A percentile compares a stretch with the other conserved stretches of the same genome.
phyloP scores from a whole-genome alignment of 2,113 vertebrate genomes.

The Rhea pennata region DNA sequence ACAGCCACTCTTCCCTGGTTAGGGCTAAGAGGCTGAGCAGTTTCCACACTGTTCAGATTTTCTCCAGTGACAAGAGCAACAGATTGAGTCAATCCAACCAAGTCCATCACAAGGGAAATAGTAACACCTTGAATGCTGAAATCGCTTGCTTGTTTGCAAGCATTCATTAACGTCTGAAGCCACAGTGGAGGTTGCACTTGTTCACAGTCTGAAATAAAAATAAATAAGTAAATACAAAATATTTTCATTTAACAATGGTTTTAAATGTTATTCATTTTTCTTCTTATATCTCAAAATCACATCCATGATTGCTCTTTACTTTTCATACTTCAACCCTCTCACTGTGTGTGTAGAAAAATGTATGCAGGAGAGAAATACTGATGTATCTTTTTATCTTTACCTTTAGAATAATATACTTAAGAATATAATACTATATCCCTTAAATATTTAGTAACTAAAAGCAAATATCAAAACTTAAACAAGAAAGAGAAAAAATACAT shows the following conservation, averaged over 20 bases:
- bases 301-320: background rate
- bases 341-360: background rate
- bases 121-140: constrained; percentile 90
- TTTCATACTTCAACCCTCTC: background rate
- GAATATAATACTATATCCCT: background rate
- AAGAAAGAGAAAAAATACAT: background rate
- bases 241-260: background rate
- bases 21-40: constrained; percentile 89
- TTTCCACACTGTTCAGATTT: constrained; percentile 82
- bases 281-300: background rate
- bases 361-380: background rate
- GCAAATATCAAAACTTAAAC: background rate
- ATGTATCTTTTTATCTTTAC: background rate
- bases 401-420: background rate
- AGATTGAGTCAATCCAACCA: constrained; percentile 93
- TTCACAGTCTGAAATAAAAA: constrained; percentile 83
- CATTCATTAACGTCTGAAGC: constrained; percentile 95
- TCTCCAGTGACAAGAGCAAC: constrained; percentile 93
- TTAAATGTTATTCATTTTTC: background rate
- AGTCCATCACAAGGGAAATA: constrained; percentile 96
- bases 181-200: constrained; percentile 87
- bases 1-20: constrained; percentile 97
- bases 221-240: background rate
- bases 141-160: constrained; percentile 87
- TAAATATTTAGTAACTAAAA: background rate